A percentile compares a stretch with the other conserved stretches of the same genome.
Evolutionary conservation across 2,113 vertebrate genomes (phyloP).

Genomic region (Haemorhous mexicanus): DNA sequence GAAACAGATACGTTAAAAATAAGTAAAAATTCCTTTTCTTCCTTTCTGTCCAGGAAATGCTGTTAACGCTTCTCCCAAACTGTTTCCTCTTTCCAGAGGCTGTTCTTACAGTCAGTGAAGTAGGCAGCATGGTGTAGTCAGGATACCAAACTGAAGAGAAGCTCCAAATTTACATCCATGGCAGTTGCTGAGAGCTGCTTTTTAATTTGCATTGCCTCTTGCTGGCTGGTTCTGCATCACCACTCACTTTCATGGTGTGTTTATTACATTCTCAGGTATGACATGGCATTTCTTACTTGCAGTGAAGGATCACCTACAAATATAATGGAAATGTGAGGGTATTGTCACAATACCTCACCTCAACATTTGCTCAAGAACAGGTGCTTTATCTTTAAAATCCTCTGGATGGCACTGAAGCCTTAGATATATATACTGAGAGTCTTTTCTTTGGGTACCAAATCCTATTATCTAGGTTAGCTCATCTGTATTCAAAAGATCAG

Average conservation of each 20-base stretch:
- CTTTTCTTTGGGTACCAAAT: conserved; percentile 66
- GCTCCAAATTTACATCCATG: not conserved
- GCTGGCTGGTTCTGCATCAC: not conserved
- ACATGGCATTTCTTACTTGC: not conserved
- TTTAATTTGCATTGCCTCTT: not conserved
- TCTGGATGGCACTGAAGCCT: conserved; percentile 77
- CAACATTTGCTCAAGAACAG: not conserved
- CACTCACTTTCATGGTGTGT: not conserved
- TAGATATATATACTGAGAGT: not conserved
- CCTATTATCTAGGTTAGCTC: conserved; percentile 85
- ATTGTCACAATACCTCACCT: not conserved
- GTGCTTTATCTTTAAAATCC: conserved; percentile 56
- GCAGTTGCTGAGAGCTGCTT: not conserved
- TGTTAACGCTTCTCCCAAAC: not conserved
- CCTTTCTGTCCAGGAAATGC: not conserved
- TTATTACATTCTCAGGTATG: not conserved
- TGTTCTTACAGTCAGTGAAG: not conserved
- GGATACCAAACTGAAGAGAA: not conserved
- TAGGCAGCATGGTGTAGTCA: not conserved
- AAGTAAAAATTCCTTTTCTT: not conserved
- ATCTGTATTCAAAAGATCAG: conserved; percentile 89
- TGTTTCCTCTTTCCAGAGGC: not conserved
- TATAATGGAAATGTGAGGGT: not conserved
- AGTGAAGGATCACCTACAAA: not conserved
- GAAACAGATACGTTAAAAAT: not conserved